A percentile compares a stretch with the other conserved stretches of the same genome.
phyloP scores from a whole-genome alignment of 2,888 invertebrate genomes.

The Parnassius smintheus region DNA sequence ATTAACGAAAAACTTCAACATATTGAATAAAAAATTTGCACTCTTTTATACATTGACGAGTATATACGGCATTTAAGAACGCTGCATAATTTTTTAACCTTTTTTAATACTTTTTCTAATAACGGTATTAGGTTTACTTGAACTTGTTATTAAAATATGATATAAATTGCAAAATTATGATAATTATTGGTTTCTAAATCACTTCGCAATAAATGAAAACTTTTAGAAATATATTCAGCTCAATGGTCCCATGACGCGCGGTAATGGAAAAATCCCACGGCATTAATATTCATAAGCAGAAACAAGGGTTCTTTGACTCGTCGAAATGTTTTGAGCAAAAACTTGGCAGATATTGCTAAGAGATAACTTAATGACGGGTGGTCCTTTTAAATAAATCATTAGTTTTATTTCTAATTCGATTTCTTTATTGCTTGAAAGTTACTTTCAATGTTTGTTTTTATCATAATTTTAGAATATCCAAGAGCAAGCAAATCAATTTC shows the following conservation, averaged over 20 bases:
- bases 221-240: constrained; percentile 54
- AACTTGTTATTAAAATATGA: constrained; percentile 15
- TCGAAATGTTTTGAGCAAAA: constrained; percentile 32
- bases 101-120: not conserved
- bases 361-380: constrained; percentile 8
- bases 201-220: constrained; percentile 43
- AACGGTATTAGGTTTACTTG: not conserved
- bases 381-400: too few species aligned
- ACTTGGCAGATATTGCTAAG: constrained; percentile 12
- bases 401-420: too few species aligned
- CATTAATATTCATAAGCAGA: constrained; percentile 63
- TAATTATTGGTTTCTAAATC: constrained; percentile 36
- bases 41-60: too few species aligned
- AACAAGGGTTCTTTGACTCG: constrained; percentile 40
- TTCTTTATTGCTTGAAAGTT: too few species aligned
- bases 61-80: not conserved
- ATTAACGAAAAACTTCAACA: too few species aligned
- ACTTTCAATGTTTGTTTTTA: too few species aligned
- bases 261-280: constrained; percentile 59
- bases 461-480: too few species aligned
- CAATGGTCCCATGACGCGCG: constrained; percentile 41
- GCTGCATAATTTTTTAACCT: not conserved
- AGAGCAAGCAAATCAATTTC: too few species aligned
- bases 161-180: constrained; percentile 6
- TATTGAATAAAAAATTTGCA: too few species aligned